Evolutionary conservation across 1,140 invertebrate genomes (phyloP), one percentile per base, ranked within the genome.

Genomic region (Scaptomyza graminum): DNA sequence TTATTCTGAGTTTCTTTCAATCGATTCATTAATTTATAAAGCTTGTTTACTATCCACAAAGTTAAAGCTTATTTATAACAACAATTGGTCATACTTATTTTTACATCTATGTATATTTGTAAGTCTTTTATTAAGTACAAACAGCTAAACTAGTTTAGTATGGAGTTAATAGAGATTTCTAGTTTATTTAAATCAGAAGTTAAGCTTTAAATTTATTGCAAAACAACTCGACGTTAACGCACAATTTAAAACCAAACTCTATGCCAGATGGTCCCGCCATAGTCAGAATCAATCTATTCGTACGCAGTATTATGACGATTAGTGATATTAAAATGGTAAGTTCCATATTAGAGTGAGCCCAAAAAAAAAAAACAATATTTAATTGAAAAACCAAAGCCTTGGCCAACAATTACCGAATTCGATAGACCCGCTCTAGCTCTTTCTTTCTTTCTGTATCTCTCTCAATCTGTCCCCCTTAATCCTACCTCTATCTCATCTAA

Each of bases 321-420:
- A 98, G 97, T 95, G 97, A 98, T 95, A 98, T 98, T 93, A 98
- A 98, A 94, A 98, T 98, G 97, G 97, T 97, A 96, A 97, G 96
- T 96, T 41, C 37, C 64, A 43, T 55, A 60, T 39, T 50, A 62
- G 46, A 62, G 50, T 55, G 39, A 44, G 46, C 54, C n/a, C 44
- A 54, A 18, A 47, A 52, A 56, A 12, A 15, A 15, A 73, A 54
- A 50, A 65, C 18, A 22, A 3, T 22, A 69, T 52, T 13, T 15
- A 60, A 66, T 72, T 65, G 16, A 71, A 56, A 55, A 61, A 22
- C 51, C 7, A 39, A 66, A 66, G 18, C 47, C 54, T 51, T 54
- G 69, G 62, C 50, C 60, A 71, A 67, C 15, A 22, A 37, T 50
- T 22, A 50, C 44, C 34, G 31, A 72, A 72, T 72, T 66, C 62